These are phyloP conservation scores for Remorina albescens DNA, from an alignment of 2,797 vertebrate genomes.

Conservation along the genomic window DNA sequence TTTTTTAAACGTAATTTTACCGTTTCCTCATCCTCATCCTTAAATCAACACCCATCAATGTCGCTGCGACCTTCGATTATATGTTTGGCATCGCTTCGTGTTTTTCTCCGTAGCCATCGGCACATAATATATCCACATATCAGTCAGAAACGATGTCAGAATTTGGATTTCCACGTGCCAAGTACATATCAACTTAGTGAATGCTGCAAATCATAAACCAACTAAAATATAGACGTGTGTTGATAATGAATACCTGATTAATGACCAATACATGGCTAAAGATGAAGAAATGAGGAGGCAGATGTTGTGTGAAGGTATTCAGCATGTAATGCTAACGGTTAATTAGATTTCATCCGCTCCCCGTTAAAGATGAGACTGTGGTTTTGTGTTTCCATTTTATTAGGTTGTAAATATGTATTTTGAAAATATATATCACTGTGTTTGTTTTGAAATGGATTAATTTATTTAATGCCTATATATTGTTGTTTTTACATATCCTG, in stretches of 20 bases:
- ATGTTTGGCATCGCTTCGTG: slow-evolving; percentile 40
- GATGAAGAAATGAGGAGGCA: slow-evolving; percentile 26
- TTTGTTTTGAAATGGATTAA: slow-evolving; percentile 83
- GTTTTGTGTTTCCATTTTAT: slow-evolving; percentile 54
- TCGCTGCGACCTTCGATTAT: too few species aligned
- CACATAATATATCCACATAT: slow-evolving; percentile 79
- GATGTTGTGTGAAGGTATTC: slow-evolving; percentile 45
- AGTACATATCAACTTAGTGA: slow-evolving; percentile 82
- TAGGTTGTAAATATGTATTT: slow-evolving; percentile 85
- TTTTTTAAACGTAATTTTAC: neutral
- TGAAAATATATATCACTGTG: slow-evolving; percentile 81
- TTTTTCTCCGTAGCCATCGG: slow-evolving; percentile 69
- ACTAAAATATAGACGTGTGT: slow-evolving; percentile 40
- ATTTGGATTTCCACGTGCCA: slow-evolving; percentile 77
- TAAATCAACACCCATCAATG: slow-evolving; percentile 2
- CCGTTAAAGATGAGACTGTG: slow-evolving; percentile 50
- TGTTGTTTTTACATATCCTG: slow-evolving; percentile 75
- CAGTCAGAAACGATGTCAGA: slow-evolving; percentile 77
- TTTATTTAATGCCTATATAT: slow-evolving; percentile 87
- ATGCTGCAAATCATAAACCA: slow-evolving; percentile 76
- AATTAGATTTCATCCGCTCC: slow-evolving; percentile 57
- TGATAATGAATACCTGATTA: slow-evolving; percentile 47
- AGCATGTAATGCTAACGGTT: slow-evolving; percentile 59
- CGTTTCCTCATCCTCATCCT: slow-evolving; percentile 3
- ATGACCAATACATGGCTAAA: slow-evolving; percentile 39